phyloP scores from a whole-genome alignment of 2,888 invertebrate genomes.

The Cyrtodaria siliqua region DNA sequence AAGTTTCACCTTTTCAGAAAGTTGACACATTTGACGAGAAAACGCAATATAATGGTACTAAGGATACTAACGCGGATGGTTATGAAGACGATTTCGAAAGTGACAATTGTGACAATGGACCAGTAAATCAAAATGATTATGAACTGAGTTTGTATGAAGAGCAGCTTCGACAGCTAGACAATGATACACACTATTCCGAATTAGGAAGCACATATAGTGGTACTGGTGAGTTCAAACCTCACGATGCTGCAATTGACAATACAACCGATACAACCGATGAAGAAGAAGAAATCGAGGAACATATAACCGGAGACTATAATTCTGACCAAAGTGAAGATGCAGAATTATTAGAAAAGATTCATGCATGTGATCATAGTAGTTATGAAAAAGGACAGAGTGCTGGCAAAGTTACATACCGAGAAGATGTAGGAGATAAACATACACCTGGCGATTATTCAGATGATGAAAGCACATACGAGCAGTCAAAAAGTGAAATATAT shows the following conservation, averaged over 20 bases:
- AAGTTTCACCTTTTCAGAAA: conserved; percentile 36
- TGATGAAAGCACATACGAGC: too few relatives aligned
- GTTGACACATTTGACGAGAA: conserved; percentile 1
- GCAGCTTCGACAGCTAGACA: not conserved
- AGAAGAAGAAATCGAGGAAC: conserved; percentile 29
- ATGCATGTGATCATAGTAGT: not conserved
- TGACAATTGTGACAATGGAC: not conserved
- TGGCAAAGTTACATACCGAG: too few relatives aligned
- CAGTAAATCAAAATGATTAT: not conserved
- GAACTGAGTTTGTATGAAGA: too few relatives aligned
- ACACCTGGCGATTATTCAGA: too few relatives aligned
- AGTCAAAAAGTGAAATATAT: too few relatives aligned
- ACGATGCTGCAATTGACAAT: not conserved
- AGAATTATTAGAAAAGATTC: conserved; percentile 7
- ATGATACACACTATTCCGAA: not conserved
- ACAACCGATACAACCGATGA: not conserved
- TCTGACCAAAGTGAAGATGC: conserved; percentile 22
- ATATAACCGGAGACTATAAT: conserved; percentile 12
- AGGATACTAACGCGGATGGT: too few relatives aligned
- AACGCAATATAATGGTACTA: too few relatives aligned
- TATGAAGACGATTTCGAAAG: not conserved
- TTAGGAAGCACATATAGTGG: too few relatives aligned
- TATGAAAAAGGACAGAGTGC: too few relatives aligned
- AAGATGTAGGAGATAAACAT: too few relatives aligned
- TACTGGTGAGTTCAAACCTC: too few relatives aligned